phyloP scores from a whole-genome alignment of 1,140 invertebrate species.

The Contarinia nasturtii region DNA sequence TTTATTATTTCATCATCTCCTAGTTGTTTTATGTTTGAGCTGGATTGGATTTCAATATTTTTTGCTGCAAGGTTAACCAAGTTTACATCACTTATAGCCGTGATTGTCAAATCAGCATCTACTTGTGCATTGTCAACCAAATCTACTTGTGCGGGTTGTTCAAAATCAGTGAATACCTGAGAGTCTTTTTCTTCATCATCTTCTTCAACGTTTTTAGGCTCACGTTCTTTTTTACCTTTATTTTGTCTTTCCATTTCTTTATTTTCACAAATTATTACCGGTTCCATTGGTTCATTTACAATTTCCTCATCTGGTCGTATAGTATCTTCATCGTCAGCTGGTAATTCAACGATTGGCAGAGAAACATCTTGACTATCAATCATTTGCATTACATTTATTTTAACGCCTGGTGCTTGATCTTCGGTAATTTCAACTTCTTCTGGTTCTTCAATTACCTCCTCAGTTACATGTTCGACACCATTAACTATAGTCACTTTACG shows the following conservation, averaged over 20 bases:
- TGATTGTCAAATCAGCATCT: background rate
- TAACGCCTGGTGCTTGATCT: conserved; percentile 49
- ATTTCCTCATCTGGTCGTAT: conserved; percentile 11
- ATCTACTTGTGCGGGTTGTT: conserved; percentile 17
- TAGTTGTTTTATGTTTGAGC: background rate
- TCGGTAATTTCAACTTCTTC: conserved; percentile 60
- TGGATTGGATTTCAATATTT: background rate
- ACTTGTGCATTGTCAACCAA: conserved; percentile 12
- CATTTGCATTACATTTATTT: conserved; percentile 45
- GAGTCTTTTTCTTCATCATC: background rate
- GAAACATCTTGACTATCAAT: conserved; percentile 30
- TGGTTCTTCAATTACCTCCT: conserved; percentile 59
- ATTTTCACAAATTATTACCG: background rate
- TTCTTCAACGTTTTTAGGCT: conserved; percentile 3
- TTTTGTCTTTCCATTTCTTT: background rate
- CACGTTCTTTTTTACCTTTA: conserved; percentile 6
- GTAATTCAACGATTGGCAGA: conserved; percentile 23
- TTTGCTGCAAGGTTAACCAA: conserved; percentile 3
- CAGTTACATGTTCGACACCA: conserved; percentile 60
- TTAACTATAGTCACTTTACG: conserved; percentile 55
- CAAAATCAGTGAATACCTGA: conserved; percentile 16
- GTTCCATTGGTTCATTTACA: background rate
- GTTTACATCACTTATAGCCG: conserved; percentile 3
- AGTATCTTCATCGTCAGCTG: conserved; percentile 2
- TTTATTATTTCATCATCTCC: conserved; percentile 5